Conservation (phyloP, 2,113 vertebrate species). For the Nesogale talazaci region DNA sequence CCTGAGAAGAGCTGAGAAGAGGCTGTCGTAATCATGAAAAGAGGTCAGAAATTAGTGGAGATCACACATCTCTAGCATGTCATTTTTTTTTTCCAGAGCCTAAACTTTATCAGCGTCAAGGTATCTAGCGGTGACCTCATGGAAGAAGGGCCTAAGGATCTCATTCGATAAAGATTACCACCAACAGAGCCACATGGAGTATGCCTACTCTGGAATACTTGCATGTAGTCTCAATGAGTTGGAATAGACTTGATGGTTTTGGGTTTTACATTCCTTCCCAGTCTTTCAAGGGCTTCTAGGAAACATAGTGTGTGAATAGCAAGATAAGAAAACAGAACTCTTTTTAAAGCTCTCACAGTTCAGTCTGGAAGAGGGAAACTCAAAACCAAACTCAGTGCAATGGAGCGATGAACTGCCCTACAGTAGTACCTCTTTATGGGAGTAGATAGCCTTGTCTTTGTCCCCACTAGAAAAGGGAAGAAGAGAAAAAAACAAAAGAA, state of each 20-base stretch:
- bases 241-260: background rate
- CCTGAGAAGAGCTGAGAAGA: too few relatives aligned
- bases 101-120: background rate
- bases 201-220: background rate
- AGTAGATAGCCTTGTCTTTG: too few relatives aligned
- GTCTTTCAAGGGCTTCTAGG: background rate
- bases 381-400: too few relatives aligned
- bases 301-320: background rate
- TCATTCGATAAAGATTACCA: background rate
- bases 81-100: background rate
- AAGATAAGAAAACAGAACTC: background rate
- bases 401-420: too few relatives aligned
- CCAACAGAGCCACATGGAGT: background rate
- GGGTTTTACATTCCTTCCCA: background rate
- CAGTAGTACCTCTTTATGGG: too few relatives aligned
- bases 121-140: background rate
- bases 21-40: too few relatives aligned
- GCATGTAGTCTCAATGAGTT: background rate
- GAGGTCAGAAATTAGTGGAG: too few relatives aligned
- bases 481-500: conserved; percentile 15
- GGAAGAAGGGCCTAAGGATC: background rate
- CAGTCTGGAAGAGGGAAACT: background rate
- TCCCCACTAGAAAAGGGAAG: background rate
- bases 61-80: too few relatives aligned
- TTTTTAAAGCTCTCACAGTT: conserved; percentile 28